Evolutionary conservation across 2,113 vertebrate species (phyloP).

Genomic region (Protobothrops mucrosquamatus): DNA sequence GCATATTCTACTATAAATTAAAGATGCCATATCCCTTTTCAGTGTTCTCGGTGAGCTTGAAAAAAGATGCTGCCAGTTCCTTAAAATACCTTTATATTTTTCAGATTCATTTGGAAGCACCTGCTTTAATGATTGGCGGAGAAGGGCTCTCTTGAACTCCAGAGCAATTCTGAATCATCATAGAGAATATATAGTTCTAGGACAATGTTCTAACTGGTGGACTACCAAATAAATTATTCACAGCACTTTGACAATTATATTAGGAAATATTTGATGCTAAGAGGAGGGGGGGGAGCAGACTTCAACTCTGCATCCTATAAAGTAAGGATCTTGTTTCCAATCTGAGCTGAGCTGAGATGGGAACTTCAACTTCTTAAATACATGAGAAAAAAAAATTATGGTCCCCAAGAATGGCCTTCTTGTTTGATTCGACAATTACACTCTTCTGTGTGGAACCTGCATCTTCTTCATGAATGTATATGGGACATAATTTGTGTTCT

Average conservation of each 20-base stretch:
- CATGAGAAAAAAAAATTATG: conserved; percentile 36
- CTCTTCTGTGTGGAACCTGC: conserved; percentile 37
- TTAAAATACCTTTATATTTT: not conserved
- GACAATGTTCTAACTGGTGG: not conserved
- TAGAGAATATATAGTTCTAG: not conserved
- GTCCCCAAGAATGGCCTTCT: not conserved
- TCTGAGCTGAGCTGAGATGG: conserved; percentile 24
- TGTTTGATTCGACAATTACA: conserved; percentile 46
- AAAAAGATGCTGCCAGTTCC: not conserved
- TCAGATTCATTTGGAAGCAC: not conserved
- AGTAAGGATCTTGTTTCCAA: not conserved
- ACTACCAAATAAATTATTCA: not conserved
- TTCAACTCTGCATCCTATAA: not conserved
- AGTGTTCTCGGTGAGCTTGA: not conserved
- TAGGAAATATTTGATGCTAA: not conserved
- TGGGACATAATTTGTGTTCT: conserved; percentile 54
- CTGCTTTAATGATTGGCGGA: not conserved
- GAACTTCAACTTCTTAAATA: conserved; percentile 25
- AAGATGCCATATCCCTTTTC: not conserved
- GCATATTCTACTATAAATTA: not conserved
- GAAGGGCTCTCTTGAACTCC: not conserved
- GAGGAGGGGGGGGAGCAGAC: not conserved
- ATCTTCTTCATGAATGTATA: conserved; percentile 48
- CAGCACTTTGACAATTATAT: not conserved
- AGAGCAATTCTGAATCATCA: not conserved